Conservation (phyloP, 2,113 vertebrate species). For the Apeltes quadracus region DNA sequence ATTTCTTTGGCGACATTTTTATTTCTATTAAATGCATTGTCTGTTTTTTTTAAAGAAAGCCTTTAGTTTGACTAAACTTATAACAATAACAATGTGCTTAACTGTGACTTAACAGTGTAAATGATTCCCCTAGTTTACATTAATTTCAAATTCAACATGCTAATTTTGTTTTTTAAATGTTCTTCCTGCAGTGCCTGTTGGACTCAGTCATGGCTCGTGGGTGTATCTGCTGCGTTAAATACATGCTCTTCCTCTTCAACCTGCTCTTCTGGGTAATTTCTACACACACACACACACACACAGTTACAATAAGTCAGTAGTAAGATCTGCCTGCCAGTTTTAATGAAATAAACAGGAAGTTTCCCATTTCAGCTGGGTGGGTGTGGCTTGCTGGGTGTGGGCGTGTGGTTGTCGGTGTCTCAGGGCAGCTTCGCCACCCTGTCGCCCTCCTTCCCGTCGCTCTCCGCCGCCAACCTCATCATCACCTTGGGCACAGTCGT, state of each 20-base stretch:
- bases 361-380: conserved; percentile 88
- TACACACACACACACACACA: background rate
- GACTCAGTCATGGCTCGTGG: conserved; percentile 93
- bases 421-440: conserved; percentile 98
- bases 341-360: conserved; percentile 35
- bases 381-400: conserved; percentile 94
- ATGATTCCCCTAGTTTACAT: background rate
- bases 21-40: no score
- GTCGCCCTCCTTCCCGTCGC: conserved; percentile 94
- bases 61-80: background rate
- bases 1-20: no score
- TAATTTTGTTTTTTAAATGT: background rate
- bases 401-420: conserved; percentile 97
- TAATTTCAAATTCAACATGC: background rate
- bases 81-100: background rate
- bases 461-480: conserved; percentile 96
- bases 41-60: no score
- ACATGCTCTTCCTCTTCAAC: conserved; percentile 99
- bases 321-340: background rate
- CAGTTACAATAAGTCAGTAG: background rate
- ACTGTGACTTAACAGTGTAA: background rate
- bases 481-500: conserved; percentile 92
- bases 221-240: conserved; percentile 98
- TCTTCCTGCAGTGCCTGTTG: conserved; percentile 72
- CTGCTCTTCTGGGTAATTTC: conserved; percentile 96